Base-by-base conservation (phyloP, 2,113 vertebrate species). In the Cathartes aura region DNA sequence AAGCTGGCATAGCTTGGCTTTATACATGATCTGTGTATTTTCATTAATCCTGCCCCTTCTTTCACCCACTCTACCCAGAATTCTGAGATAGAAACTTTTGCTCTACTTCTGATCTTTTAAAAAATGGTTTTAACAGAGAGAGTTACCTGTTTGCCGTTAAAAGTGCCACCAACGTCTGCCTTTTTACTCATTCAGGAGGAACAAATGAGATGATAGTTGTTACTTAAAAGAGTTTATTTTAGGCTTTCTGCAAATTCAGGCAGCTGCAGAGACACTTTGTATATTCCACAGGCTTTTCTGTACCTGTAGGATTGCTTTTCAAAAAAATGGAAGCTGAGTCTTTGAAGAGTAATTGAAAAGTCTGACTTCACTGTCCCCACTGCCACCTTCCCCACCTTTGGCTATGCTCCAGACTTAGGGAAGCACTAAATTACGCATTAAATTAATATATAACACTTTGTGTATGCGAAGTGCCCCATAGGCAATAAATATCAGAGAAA, bases 341-440 rank as follows among this genome's bases (percentile, higher is more conserved):
- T 89, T 67, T 68, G 82, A 72, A 59, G 52, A 56, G 48, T 75
- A 84, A 79, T 91, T 92, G n/a, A 74, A 47, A 89, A 90, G 26
- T 82, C 86, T 91, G 83, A 79, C 64, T 95, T 83, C 55, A 72
- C 36, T 94, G 15, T 82, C 47, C 60, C 58, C 34, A 12, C 70
- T 58, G 62, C 66, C 48, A 72, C 90, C 70, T 93, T 92, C 63
- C 48, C 62, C 38, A 73, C 78, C 87, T 95, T 87, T 97, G 91
- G 81, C 82, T 93, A 5, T 50, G 29, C 42, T 96, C 78, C 74
- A 48, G 30, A 12, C 53, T 70, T 73, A 60, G 58, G n/a, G 29
- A 82, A 87, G 32, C 20, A 34, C 76, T 72, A 52, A 32, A 43
- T 64, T 75, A 59, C 1, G 4, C 66, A n/a, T 91, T 73, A 82